These are phyloP conservation scores for Philantomba maxwellii DNA, from an alignment of 2,113 vertebrate species.

Conservation along the genomic window DNA sequence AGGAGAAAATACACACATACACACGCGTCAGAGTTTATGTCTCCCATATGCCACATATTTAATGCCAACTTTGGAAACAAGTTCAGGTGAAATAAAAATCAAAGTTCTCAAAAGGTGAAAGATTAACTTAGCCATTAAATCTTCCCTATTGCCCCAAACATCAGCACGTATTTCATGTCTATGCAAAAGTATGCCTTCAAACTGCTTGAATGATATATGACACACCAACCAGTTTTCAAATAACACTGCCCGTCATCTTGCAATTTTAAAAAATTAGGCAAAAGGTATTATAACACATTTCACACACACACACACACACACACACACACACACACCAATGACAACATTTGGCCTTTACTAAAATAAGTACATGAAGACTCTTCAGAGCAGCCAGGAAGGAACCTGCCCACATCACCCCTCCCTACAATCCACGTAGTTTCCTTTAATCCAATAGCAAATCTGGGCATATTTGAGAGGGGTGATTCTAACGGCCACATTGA, in stretches of 20 bases:
- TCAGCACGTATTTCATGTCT: conserved; percentile 15
- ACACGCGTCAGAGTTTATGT: conserved; percentile 1
- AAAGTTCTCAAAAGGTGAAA: conserved; percentile 33
- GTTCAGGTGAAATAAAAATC: conserved; percentile 50
- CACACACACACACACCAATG: neutral
- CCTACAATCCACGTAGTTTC: conserved; percentile 94
- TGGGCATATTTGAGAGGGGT: conserved; percentile 98
- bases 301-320: neutral
- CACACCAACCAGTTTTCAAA: conserved; percentile 52
- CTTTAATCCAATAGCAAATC: conserved; percentile 99
- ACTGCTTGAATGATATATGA: conserved; percentile 44
- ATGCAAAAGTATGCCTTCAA: conserved; percentile 28
- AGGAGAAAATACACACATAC: conserved; percentile 33
- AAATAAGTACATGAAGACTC: conserved; percentile 58
- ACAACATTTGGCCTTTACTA: conserved; percentile 61
- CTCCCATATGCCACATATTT: neutral
- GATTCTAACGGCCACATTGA: conserved; percentile 96
- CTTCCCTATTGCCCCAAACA: conserved; percentile 26
- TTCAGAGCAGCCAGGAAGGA: conserved; percentile 52
- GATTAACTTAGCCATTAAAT: conserved; percentile 56
- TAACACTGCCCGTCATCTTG: conserved; percentile 46
- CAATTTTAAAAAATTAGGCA: conserved; percentile 48
- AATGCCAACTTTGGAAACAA: conserved; percentile 56
- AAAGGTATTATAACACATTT: neutral
- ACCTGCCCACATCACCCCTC: conserved; percentile 82